These are phyloP conservation scores for Zoanthus gigantus DNA, from an alignment of 92 coral and sea anemone species.

Conservation along the genomic window DNA sequence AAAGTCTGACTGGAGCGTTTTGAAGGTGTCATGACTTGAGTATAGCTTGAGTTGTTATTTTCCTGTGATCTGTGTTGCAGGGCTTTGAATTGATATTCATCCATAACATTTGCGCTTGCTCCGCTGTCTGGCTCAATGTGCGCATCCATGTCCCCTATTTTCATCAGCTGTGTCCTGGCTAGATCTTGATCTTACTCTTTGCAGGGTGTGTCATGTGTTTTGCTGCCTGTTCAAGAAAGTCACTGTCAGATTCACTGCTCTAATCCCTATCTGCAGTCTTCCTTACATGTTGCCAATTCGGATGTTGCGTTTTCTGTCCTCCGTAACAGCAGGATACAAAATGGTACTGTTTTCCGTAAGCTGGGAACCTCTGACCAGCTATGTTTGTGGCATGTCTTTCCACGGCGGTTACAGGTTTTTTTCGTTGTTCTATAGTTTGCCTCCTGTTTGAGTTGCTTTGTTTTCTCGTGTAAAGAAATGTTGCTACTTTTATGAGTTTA, in stretches of 20 bases:
- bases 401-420: too few relatives aligned
- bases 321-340: too few relatives aligned
- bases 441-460: too few relatives aligned
- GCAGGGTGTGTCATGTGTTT: not conserved
- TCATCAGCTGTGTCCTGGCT: not conserved
- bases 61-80: not conserved
- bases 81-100: not conserved
- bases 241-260: not conserved
- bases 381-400: too few relatives aligned
- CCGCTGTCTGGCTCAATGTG: not conserved
- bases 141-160: not conserved
- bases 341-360: too few relatives aligned
- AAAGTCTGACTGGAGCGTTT: not conserved
- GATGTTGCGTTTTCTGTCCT: too few relatives aligned
- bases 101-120: not conserved
- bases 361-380: too few relatives aligned
- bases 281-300: too few relatives aligned
- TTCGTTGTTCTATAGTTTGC: too few relatives aligned
- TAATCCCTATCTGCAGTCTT: too few relatives aligned
- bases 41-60: not conserved
- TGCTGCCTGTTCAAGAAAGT: not conserved
- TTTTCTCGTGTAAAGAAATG: too few relatives aligned
- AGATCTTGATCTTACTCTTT: not conserved
- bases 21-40: not conserved
- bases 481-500: too few relatives aligned